These are phyloP conservation scores for Drosophila kuntzei DNA, from an alignment of 2,888 invertebrate species.

Conservation along the genomic window DNA sequence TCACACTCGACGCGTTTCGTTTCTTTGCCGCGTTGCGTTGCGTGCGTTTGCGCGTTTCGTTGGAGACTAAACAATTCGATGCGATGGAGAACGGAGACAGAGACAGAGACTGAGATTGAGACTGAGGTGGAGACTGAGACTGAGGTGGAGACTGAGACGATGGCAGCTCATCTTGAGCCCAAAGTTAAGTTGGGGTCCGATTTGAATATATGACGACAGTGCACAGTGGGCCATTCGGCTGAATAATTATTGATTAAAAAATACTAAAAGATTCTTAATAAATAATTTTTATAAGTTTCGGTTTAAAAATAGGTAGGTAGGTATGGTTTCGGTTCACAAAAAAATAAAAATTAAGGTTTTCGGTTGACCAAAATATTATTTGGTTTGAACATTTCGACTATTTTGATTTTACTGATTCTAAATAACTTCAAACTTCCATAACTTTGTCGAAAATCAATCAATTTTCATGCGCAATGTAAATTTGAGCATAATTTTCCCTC, in stretches of 20 bases:
- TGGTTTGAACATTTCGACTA: too few species aligned
- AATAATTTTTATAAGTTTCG: too few species aligned
- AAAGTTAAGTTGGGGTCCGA: constrained; percentile 51
- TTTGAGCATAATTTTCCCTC: too few species aligned
- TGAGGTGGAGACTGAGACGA: constrained; percentile 12
- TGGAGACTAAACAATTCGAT: constrained; percentile 57
- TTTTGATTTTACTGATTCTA: too few species aligned
- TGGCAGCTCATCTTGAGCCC: constrained; percentile 69
- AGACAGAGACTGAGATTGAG: not conserved
- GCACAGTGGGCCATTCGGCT: not conserved
- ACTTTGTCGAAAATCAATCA: too few species aligned
- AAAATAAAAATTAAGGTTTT: too few species aligned
- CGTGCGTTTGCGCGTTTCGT: constrained; percentile 75
- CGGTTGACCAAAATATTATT: too few species aligned
- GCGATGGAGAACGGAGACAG: constrained; percentile 21
- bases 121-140: constrained; percentile 1
- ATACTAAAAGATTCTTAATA: too few species aligned
- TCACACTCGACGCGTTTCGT: constrained; percentile 27
- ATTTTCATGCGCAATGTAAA: too few species aligned
- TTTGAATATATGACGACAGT: constrained; percentile 75
- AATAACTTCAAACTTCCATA: too few species aligned
- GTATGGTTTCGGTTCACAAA: too few species aligned
- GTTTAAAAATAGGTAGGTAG: too few species aligned
- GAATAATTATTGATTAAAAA: not conserved
- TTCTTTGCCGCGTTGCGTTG: constrained; percentile 41